Evolutionary conservation across 1,140 invertebrate genomes (phyloP), one percentile per base, ranked within the genome.

Genomic region (Archivesica marissinica): DNA sequence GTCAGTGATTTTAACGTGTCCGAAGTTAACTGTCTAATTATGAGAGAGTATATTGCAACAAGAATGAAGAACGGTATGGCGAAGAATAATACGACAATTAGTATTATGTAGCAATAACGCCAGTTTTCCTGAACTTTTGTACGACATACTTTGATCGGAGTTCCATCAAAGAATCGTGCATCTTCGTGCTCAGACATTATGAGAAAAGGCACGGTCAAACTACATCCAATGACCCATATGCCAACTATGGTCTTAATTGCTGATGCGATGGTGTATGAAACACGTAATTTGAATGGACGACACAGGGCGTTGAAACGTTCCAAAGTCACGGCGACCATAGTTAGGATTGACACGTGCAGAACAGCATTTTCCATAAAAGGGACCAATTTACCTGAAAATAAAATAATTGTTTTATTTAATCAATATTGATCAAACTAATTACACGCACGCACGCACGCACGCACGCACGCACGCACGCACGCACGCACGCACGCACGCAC

Each of bases 281-380:
- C 61, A 2, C 75, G 75, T 2, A 33, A 4, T 20, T 39, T 56
- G 52, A 77, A 59, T 2, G 75, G 75, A 23, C 61, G 30, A 59
- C 75, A 77, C 11, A 77, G 23, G 52, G 75, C 75, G 52, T 59
- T 59, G 54, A 39, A 77, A 7, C 75, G 17, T 39, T 77, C 75
- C 4, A 52, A 17, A 1, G 75, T 77, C 28, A 77, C 75, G 17
- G 75, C 75, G 7, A 77, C 20, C 75, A 77, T 77, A 13, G 75
- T 77, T 38, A 77, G 4, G 2, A 77, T 77, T 0, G 75, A 77
- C 3, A 77, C 54, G 52, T 77, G 50, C 2, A 77, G 2, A 17
- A 77, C 54, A 4, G 52, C 54, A 28, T 77, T 56, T 59, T 77
- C 75, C 56, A 77, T 56, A 3, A 77, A 35, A 20, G 75, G 75